Base-by-base conservation (phyloP, 2,888 invertebrate genomes). In the Oxytorus armatus region DNA sequence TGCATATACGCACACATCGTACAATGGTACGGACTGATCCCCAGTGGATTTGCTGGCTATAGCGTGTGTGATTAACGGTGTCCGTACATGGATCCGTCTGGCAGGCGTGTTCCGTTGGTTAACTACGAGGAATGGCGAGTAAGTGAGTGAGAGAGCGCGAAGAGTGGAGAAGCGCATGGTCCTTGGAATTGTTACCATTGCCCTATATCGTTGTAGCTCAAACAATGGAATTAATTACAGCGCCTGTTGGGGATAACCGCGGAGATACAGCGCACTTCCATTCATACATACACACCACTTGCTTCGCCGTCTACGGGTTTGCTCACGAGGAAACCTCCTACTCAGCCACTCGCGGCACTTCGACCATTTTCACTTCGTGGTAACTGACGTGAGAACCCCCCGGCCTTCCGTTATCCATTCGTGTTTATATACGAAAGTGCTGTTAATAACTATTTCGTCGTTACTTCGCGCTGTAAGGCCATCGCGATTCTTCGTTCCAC, bases 211-310 rank as follows among this genome's bases (percentile, higher is more conserved):
- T 75, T 66, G 74, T 36, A 51, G 82, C 83, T 84, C 85, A 86
- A 89, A 90, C 90, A 90, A 90, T 89, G 84, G 87, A 86, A 89
- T 90, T 90, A 90, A 90, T 90, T 89, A 89, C 88, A 88, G 53
- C 74, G 74, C 82, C 79, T 79, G 79, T 74, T 81, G 66, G 74
- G 86, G 83, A 89, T 88, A 85, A 85, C 87, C 88, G 85, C 86
- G 85, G 82, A 87, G 84, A 86, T 82, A 85, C 85, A 86, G 87
- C 86, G 88, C 85, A 86, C 84, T 76, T 23, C 55, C 61, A 29
- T 47, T 44, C 16, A 68, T 42, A 51, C 18, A 51, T 10, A 29
- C 11, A 57, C 11, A 16, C n/a, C 49, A 7, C 47, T 8, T 51
- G 36, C 23, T 59, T 8, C 39, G 10, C n/a, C 42, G 10, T 53